Conservation (phyloP, 2,888 invertebrate species). For the Nephrotoma flavescens region DNA sequence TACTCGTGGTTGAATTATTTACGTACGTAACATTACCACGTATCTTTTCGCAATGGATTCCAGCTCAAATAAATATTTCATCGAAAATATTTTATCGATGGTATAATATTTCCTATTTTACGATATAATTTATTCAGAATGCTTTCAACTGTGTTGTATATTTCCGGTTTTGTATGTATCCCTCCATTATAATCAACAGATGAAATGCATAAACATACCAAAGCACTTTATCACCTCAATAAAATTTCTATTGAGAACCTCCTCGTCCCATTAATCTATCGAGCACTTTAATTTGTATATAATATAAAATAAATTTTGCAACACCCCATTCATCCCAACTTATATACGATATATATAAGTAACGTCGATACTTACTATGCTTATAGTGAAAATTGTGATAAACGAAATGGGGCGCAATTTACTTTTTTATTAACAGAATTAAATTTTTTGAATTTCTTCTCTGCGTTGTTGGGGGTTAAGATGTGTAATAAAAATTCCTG, state of each 20-base stretch:
- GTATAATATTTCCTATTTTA: not conserved
- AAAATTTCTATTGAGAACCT: not conserved
- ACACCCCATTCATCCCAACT: not conserved
- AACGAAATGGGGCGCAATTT: not conserved
- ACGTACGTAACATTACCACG: not conserved
- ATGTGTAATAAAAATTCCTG: not conserved
- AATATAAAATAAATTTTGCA: not conserved
- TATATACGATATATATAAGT: not conserved
- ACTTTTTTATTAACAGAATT: not conserved
- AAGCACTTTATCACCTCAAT: not conserved
- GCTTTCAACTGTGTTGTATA: not conserved
- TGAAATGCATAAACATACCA: not conserved
- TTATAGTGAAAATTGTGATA: not conserved
- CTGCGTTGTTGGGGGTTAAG: not conserved
- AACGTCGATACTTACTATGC: not conserved
- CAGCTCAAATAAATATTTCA: not conserved
- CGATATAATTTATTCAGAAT: not conserved
- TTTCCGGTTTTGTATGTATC: not conserved
- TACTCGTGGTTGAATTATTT: not conserved
- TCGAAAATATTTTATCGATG: not conserved
- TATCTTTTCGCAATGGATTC: not conserved
- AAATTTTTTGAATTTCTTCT: not conserved
- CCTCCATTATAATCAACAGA: not conserved
- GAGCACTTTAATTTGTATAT: not conserved
- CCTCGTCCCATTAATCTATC: not conserved